These are phyloP conservation scores for Nibea coibor DNA, from an alignment of 2,113 vertebrate species.

Conservation along the genomic window DNA sequence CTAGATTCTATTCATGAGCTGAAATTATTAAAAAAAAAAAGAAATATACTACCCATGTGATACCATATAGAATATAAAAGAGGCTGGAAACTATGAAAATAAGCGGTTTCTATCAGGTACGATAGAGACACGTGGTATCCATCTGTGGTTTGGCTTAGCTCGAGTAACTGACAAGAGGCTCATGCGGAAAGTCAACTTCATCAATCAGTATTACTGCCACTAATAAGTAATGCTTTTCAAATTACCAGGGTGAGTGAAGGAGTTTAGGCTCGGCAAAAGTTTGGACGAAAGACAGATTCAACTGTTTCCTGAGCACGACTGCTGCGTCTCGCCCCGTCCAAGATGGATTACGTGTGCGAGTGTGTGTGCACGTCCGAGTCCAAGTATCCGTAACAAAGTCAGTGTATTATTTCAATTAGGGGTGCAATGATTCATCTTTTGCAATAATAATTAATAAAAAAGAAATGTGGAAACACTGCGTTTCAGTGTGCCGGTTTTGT, in stretches of 20 bases:
- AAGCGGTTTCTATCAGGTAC: conserved; percentile 25
- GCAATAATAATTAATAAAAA: neutral
- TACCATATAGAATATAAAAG: neutral
- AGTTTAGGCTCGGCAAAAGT: conserved; percentile 37
- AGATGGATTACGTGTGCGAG: conserved; percentile 23
- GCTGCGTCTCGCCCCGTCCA: conserved; percentile 47
- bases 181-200: conserved; percentile 50
- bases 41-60: neutral
- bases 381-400: conserved; percentile 23
- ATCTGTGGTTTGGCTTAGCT: conserved; percentile 39
- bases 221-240: conserved; percentile 44
- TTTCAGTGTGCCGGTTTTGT: conserved; percentile 10
- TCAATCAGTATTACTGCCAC: conserved; percentile 57
- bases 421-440: conserved; percentile 27
- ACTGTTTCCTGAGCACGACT: conserved; percentile 31
- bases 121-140: conserved; percentile 35
- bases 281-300: conserved; percentile 39
- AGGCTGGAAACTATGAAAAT: conserved; percentile 38
- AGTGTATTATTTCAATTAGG: conserved; percentile 33
- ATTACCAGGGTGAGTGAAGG: conserved; percentile 45
- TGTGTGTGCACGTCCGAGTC: neutral
- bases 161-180: conserved; percentile 24
- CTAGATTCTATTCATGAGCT: neutral
- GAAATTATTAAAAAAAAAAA: neutral
- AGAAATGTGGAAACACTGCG: neutral